Evolutionary conservation across 2,113 vertebrate genomes (phyloP), one percentile per base, ranked within the genome.

Genomic region (Geococcyx californianus): DNA sequence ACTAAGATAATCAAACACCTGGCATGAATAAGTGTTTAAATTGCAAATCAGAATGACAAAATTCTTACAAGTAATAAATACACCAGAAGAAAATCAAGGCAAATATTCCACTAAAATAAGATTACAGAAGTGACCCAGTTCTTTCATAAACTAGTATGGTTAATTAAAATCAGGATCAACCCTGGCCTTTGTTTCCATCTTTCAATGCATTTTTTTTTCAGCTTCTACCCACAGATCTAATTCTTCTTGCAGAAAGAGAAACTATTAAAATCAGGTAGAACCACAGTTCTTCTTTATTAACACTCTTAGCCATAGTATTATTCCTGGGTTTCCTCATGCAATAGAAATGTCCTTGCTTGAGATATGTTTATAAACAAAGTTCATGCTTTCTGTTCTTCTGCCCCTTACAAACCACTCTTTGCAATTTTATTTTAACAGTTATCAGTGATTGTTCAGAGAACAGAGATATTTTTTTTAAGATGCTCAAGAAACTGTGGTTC

Each of bases 371-470:
- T 42, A 67, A 89, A 52, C 28, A 85, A 42, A 21, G 14, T 81
- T 13, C 3, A 18, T 90, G 76, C 29, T 56, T 88, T 96, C 28
- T 76, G 62, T 34, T 52, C 28, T 17, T 92, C 49, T 77, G 33
- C 47, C 73, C 36, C 34, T 84, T 77, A 69, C 52, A 91, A 97
- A 97, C 66, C 60, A 88, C 78, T 44, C 64, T 87, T 89, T 51
- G 28, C 62, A 94, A 58, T 76, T 94, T 93, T 28, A 69, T 97
- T 95, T 97, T 55, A 62, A 84, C 96, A 62, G 69, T 89, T 91
- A 52, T 13, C n/a, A 70, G 51, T 72, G 73, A 38, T 40, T 78
- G 63, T 77, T 19, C 72, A 80, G 9, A 8, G n/a, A 8, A 66
- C 26, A 91, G 68, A 94, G 67, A 10, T 26, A n/a, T 49, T 89